Evolutionary conservation across 2,888 invertebrate genomes (phyloP).

Genomic region (Acleris laterana): DNA sequence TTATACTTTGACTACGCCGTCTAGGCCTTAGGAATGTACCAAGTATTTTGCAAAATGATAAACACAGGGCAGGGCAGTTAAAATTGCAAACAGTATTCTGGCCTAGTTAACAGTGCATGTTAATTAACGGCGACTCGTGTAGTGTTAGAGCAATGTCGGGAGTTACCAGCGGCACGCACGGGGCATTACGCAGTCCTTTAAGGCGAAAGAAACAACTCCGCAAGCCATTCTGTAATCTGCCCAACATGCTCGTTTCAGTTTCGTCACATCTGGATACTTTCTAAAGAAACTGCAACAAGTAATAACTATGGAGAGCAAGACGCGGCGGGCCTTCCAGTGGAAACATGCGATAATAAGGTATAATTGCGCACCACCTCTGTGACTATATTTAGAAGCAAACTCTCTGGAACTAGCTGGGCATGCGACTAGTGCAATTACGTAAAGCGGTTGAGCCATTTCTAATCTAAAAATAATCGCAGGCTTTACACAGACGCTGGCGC

Average conservation of each 20-base stretch:
- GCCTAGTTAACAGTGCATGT: slow-evolving; percentile 53
- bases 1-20: background rate
- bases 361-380: slow-evolving; percentile 79
- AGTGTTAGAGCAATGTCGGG: slow-evolving; percentile 48
- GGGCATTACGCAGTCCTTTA: slow-evolving; percentile 69
- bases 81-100: slow-evolving; percentile 58
- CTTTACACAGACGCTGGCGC: slow-evolving; percentile 76
- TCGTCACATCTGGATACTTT: slow-evolving; percentile 81
- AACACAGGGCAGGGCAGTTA: slow-evolving; percentile 39
- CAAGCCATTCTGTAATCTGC: slow-evolving; percentile 68
- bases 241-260: slow-evolving; percentile 71
- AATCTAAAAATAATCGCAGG: slow-evolving; percentile 85
- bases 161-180: slow-evolving; percentile 72
- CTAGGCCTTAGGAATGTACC: background rate
- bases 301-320: slow-evolving; percentile 67
- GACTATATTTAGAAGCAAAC: slow-evolving; percentile 82
- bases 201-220: slow-evolving; percentile 64
- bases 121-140: slow-evolving; percentile 55
- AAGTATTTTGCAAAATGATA: slow-evolving; percentile 35
- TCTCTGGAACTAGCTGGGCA: slow-evolving; percentile 80
- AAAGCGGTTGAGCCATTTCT: slow-evolving; percentile 84
- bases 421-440: slow-evolving; percentile 83
- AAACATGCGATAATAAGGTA: slow-evolving; percentile 83
- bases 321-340: slow-evolving; percentile 74
- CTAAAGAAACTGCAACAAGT: slow-evolving; percentile 78